Conservation (phyloP, 2,888 invertebrate genomes). For the Drosophila leonis region DNA sequence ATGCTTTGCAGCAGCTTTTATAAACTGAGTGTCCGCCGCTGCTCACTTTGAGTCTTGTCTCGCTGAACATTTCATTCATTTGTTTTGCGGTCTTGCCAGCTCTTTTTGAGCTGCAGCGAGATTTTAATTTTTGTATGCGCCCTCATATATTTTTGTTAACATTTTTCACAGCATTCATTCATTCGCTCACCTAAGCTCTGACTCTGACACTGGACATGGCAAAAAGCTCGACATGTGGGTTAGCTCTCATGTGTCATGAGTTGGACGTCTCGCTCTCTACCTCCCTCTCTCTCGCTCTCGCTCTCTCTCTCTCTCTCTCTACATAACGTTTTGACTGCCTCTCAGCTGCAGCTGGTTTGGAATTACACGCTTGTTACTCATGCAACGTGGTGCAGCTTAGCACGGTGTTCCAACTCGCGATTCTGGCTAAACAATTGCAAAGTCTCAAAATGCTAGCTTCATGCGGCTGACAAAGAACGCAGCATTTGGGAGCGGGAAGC, state of each 20-base stretch:
- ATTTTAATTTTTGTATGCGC: conserved; percentile 63
- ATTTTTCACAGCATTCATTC: conserved; percentile 43
- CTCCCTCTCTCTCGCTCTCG: not conserved
- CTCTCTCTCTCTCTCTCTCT: too few species aligned
- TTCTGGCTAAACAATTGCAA: conserved; percentile 50
- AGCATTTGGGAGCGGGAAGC: not conserved
- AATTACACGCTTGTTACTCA: conserved; percentile 79
- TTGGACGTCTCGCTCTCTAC: not conserved
- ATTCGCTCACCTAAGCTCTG: conserved; percentile 43
- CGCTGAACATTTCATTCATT: conserved; percentile 71
- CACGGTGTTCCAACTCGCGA: conserved; percentile 42
- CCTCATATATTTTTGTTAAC: conserved; percentile 58
- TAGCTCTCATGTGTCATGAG: conserved; percentile 48
- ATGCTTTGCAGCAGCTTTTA: conserved; percentile 60
- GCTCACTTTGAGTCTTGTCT: conserved; percentile 38
- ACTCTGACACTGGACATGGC: conserved; percentile 29
- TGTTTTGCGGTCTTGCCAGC: conserved; percentile 66
- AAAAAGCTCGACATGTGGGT: conserved; percentile 36
- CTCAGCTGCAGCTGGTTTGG: conserved; percentile 28
- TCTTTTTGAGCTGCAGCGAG: conserved; percentile 36
- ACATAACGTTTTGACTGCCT: not conserved
- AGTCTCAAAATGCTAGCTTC: conserved; percentile 23
- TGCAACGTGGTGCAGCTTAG: conserved; percentile 52
- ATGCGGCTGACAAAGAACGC: conserved; percentile 41
- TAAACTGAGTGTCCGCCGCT: conserved; percentile 50